Evolutionary conservation across 2,888 invertebrate genomes (phyloP).

Genomic region (Diaphora mendica): DNA sequence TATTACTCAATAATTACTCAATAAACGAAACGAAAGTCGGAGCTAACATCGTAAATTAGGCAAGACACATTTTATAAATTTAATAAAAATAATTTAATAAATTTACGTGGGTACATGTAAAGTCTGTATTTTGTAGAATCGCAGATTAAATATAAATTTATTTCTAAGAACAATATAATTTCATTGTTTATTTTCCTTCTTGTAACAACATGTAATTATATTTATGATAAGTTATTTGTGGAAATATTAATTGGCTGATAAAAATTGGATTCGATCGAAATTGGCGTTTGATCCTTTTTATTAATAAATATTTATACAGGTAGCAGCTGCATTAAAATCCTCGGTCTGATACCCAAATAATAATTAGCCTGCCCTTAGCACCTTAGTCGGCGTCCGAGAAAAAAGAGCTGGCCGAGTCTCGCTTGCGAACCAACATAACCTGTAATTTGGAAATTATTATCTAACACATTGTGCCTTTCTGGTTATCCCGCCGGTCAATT

Average conservation of each 20-base stretch:
- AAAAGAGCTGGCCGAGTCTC: constrained; percentile 77
- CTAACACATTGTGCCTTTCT: constrained; percentile 87
- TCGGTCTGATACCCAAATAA: constrained; percentile 85
- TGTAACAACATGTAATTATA: constrained; percentile 24
- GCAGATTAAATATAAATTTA: neutral
- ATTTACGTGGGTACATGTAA: neutral
- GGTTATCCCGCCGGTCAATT: constrained; percentile 87
- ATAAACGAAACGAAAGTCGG: neutral
- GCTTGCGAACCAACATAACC: constrained; percentile 84
- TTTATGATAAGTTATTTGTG: constrained; percentile 43
- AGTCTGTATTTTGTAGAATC: too few species aligned
- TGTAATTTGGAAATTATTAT: constrained; percentile 87
- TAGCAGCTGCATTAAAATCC: constrained; percentile 86
- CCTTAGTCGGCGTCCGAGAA: constrained; percentile 81
- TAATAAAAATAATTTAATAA: too few species aligned
- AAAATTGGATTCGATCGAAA: constrained; percentile 80
- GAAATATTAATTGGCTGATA: constrained; percentile 63
- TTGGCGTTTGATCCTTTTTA: constrained; percentile 82
- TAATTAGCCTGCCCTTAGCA: constrained; percentile 87
- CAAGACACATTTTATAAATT: neutral
- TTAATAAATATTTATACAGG: constrained; percentile 87
- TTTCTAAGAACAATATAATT: constrained; percentile 14
- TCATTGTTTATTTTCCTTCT: constrained; percentile 26
- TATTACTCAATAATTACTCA: neutral
- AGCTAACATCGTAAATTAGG: neutral